Conservation (phyloP, 2,113 vertebrate species). For the Cryptomyrus ogoouensis region DNA sequence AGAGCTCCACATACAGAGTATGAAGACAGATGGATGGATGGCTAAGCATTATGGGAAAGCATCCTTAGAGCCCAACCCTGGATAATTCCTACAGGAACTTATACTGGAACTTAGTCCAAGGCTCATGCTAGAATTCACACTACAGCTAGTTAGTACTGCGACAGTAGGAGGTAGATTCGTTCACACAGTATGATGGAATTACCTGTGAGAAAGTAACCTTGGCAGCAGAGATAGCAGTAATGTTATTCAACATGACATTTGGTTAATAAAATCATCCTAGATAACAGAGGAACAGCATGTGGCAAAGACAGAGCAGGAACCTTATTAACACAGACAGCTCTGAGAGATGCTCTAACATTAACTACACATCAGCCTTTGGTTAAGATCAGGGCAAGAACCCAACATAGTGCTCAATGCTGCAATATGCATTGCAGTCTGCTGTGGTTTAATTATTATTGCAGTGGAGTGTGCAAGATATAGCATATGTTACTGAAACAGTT, state of each 20-base stretch:
- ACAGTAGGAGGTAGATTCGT: neutral
- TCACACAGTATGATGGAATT: neutral
- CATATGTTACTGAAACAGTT: neutral
- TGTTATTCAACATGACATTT: neutral
- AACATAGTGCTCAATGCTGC: neutral
- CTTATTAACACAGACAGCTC: neutral
- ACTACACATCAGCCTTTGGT: neutral
- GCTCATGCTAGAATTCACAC: neutral
- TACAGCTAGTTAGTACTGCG: neutral
- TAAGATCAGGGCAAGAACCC: neutral
- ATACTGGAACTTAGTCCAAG: neutral
- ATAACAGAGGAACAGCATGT: neutral
- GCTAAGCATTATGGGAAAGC: neutral
- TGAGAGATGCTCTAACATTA: neutral
- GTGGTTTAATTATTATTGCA: neutral
- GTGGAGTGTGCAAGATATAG: neutral
- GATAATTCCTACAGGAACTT: neutral
- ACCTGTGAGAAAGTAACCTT: neutral
- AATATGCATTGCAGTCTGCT: neutral
- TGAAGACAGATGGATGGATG: neutral
- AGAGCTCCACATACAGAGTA: neutral
- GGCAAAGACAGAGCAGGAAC: neutral
- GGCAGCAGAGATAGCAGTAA: neutral
- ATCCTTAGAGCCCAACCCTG: neutral
- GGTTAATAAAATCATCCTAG: neutral